These are phyloP conservation scores for Musca domestica DNA, from an alignment of 1,140 invertebrate genomes.

Conservation along the genomic window DNA sequence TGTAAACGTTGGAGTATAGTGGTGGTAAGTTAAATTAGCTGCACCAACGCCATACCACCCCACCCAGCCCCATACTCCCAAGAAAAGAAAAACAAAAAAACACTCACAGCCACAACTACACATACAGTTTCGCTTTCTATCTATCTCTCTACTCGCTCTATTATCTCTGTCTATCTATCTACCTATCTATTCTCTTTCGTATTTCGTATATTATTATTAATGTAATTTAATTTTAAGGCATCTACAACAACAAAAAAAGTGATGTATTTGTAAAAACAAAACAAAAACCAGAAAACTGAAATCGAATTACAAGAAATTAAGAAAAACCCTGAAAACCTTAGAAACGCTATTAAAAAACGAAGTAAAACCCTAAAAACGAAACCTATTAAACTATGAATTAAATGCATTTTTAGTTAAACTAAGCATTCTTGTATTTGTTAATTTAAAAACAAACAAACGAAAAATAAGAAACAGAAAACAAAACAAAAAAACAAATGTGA, in stretches of 20 bases:
- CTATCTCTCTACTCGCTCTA: too few relatives aligned
- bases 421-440: slow-evolving; percentile 20
- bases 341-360: not conserved
- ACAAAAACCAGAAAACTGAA: not conserved
- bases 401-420: slow-evolving; percentile 20
- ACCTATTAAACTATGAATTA: not conserved
- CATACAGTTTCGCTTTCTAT: too few relatives aligned
- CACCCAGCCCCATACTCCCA: not conserved
- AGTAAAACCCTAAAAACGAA: not conserved
- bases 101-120: not conserved
- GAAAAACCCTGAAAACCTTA: not conserved
- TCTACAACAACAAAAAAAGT: slow-evolving; percentile 7
- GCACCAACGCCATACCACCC: too few relatives aligned
- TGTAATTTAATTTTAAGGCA: not conserved
- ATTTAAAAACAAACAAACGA: slow-evolving; percentile 1
- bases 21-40: slow-evolving; percentile 41
- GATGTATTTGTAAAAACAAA: slow-evolving; percentile 12
- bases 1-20: slow-evolving; percentile 51
- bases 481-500: slow-evolving; percentile 15
- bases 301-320: not conserved
- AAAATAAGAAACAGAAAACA: not conserved
- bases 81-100: not conserved
- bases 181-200: too few relatives aligned
- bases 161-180: too few relatives aligned
- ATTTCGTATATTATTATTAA: too few relatives aligned